These are phyloP conservation scores for Sebastes trivittatus DNA, from an alignment of 2,797 vertebrate genomes.

Conservation along the genomic window DNA sequence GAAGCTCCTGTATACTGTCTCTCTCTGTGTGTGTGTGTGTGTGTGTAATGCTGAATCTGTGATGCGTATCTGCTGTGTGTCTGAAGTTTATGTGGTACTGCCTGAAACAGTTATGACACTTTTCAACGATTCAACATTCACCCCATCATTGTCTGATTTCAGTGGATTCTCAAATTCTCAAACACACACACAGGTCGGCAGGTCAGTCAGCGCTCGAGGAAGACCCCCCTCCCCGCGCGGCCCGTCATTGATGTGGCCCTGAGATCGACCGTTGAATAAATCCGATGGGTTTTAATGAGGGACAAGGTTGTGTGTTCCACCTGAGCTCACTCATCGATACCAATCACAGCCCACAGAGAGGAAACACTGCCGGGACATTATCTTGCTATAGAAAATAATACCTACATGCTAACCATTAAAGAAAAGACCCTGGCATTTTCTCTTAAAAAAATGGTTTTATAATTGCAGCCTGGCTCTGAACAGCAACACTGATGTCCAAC, in stretches of 20 bases:
- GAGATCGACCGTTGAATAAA: constrained; percentile 36
- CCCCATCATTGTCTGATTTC: constrained; percentile 11
- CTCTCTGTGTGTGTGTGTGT: constrained; percentile 6
- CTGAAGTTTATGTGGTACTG: constrained; percentile 19
- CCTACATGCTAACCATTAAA: background rate
- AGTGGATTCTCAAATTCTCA: constrained; percentile 42
- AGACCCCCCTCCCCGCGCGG: background rate
- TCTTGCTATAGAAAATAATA: constrained; percentile 14
- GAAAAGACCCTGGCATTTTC: background rate
- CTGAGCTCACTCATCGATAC: constrained; percentile 62
- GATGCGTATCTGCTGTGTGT: constrained; percentile 29
- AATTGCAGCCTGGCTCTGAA: background rate
- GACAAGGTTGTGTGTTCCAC: constrained; percentile 55
- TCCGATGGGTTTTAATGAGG: constrained; percentile 55
- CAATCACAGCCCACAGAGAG: constrained; percentile 27
- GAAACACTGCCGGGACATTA: constrained; percentile 5
- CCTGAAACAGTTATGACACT: constrained; percentile 26
- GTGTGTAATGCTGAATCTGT: constrained; percentile 2
- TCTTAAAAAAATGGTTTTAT: background rate
- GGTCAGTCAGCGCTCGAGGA: background rate
- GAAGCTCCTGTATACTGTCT: constrained; percentile 17
- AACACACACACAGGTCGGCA: background rate
- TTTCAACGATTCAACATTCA: constrained; percentile 15
- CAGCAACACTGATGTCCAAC: background rate
- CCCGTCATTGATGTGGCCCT: constrained; percentile 20